Evolutionary conservation across 2,797 vertebrate species (phyloP).

Genomic region (Astyanax mexicanus): DNA sequence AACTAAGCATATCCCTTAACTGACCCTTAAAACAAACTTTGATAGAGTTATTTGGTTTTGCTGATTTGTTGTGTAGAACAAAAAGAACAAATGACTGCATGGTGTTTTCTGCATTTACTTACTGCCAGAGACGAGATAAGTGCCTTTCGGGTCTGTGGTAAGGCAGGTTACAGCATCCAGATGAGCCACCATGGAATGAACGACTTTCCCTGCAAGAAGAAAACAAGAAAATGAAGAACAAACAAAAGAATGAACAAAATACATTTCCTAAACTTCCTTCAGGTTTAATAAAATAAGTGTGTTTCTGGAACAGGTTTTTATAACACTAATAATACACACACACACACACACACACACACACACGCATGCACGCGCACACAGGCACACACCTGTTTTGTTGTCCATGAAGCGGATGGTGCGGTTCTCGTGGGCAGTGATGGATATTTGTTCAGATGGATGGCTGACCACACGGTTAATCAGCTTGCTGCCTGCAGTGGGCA

Average conservation of each 20-base stretch:
- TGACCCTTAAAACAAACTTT: no score
- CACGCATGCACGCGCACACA: no score
- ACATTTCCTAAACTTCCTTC: no score
- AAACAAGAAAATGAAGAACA: neutral
- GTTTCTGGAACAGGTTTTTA: no score
- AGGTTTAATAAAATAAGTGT: no score
- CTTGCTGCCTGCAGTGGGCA: slow-evolving; percentile 77
- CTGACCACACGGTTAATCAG: slow-evolving; percentile 91
- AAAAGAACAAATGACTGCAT: no score
- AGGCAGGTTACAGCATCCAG: slow-evolving; percentile 92
- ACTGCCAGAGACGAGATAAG: slow-evolving; percentile 94
- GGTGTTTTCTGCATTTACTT: no score
- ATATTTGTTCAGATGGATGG: slow-evolving; percentile 86
- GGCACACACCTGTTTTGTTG: slow-evolving; percentile 85
- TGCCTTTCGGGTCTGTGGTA: slow-evolving; percentile 89
- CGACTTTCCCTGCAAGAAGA: slow-evolving; percentile 79
- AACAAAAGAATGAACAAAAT: neutral
- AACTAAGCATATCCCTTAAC: no score
- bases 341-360: no score
- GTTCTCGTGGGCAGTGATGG: slow-evolving; percentile 90
- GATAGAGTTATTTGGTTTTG: no score
- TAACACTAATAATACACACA: no score
- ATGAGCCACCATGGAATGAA: slow-evolving; percentile 93
- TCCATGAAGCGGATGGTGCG: slow-evolving; percentile 91
- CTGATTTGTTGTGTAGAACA: no score